Conservation (phyloP, 2,888 invertebrate genomes). For the Tupiocoris notatus region DNA sequence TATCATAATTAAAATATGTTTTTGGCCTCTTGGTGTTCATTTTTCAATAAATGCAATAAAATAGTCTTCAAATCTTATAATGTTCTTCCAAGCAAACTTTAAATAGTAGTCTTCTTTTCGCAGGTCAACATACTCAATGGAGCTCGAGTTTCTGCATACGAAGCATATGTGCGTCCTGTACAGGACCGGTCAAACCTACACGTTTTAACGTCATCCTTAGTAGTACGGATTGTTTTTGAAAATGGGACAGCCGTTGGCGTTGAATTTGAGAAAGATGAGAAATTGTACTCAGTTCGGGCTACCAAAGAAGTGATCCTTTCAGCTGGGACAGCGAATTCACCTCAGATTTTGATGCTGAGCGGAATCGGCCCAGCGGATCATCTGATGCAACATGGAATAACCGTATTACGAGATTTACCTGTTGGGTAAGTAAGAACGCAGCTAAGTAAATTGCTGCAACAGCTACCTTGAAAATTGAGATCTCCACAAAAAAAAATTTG, state of each 20-base stretch:
- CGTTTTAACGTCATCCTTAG: conserved; percentile 62
- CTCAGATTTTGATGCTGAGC: conserved; percentile 89
- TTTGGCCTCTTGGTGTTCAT: too few relatives aligned
- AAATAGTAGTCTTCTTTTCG: too few relatives aligned
- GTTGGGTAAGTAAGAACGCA: conserved; percentile 68
- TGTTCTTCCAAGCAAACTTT: too few relatives aligned
- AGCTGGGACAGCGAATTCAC: conserved; percentile 58
- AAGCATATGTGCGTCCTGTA: conserved; percentile 64
- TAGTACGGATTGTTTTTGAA: conserved; percentile 68
- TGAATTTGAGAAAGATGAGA: background rate
- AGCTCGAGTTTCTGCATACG: conserved; percentile 54
- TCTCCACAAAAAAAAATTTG: too few relatives aligned
- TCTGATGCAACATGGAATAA: conserved; percentile 70
- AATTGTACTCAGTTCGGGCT: background rate
- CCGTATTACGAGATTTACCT: conserved; percentile 73
- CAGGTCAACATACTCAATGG: conserved; percentile 13
- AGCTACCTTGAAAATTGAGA: too few relatives aligned
- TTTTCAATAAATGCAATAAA: too few relatives aligned
- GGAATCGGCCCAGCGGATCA: conserved; percentile 75
- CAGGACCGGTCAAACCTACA: conserved; percentile 65
- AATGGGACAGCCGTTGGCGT: conserved; percentile 50
- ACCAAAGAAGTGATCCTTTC: conserved; percentile 27
- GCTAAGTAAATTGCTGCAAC: too few relatives aligned
- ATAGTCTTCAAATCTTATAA: too few relatives aligned
- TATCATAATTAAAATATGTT: too few relatives aligned